These are phyloP conservation scores for Papilio glaucus DNA, from an alignment of 1,140 invertebrate species.

Conservation along the genomic window DNA sequence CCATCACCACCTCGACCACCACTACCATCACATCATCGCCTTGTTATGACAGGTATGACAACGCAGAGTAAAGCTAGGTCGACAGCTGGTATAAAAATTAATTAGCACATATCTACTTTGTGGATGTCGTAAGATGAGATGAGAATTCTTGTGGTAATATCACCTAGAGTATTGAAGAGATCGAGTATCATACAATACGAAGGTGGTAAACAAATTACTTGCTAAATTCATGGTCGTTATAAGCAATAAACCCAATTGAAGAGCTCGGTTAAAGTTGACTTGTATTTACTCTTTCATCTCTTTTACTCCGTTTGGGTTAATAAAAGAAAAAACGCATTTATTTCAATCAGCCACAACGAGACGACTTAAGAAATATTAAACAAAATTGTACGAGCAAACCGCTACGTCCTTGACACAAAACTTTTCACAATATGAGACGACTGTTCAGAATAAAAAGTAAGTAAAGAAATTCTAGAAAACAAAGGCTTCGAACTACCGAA, in stretches of 20 bases:
- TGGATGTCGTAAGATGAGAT: too few species aligned
- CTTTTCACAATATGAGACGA: slow-evolving; percentile 13
- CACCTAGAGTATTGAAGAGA: background rate
- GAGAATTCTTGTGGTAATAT: background rate
- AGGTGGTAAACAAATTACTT: background rate
- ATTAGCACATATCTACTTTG: too few species aligned
- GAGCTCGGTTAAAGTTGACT: slow-evolving; percentile 11
- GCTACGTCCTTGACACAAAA: background rate
- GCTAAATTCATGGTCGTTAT: background rate
- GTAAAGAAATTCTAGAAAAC: slow-evolving; percentile 17
- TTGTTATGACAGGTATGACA: too few species aligned
- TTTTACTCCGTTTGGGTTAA: background rate
- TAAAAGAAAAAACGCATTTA: background rate
- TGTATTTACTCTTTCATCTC: background rate
- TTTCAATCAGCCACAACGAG: background rate
- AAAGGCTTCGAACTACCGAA: background rate
- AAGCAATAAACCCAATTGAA: background rate
- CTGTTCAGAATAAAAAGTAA: slow-evolving; percentile 8
- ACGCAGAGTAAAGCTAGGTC: too few species aligned
- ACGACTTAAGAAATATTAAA: slow-evolving; percentile 16
- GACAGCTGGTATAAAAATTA: too few species aligned
- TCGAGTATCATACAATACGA: background rate
- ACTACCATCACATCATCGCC: too few species aligned
- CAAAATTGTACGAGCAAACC: slow-evolving; percentile 8
- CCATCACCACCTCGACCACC: too few species aligned